Conservation (phyloP, 2,797 vertebrate genomes). For the Buceros bicornis region DNA sequence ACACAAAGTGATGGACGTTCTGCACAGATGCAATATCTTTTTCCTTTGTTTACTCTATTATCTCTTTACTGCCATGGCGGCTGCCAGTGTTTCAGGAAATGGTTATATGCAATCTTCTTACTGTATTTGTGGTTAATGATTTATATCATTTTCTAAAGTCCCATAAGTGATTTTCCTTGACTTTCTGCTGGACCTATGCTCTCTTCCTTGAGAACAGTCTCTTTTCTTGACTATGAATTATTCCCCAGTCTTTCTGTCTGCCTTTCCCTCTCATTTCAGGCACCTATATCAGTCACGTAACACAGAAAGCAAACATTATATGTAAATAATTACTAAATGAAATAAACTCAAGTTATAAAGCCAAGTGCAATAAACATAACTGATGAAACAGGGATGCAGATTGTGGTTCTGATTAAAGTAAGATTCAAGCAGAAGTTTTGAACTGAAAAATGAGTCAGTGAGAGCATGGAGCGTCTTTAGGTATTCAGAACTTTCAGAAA, state of each 20-base stretch:
- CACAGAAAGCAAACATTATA: neutral
- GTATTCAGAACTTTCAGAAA: neutral
- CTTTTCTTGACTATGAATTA: neutral
- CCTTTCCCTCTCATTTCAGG: neutral
- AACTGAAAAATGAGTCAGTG: neutral
- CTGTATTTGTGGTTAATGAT: neutral
- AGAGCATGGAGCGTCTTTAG: neutral
- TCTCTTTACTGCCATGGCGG: neutral
- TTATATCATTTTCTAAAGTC: neutral
- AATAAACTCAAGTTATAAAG: neutral
- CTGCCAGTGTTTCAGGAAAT: neutral
- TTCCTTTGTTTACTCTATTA: neutral
- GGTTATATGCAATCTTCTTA: neutral
- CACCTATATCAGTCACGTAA: neutral
- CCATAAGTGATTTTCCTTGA: neutral
- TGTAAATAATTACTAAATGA: neutral
- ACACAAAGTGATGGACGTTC: neutral
- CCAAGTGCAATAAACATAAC: neutral
- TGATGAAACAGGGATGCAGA: neutral
- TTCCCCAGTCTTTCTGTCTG: neutral
- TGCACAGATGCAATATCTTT: neutral
- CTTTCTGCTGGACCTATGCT: neutral
- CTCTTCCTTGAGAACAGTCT: neutral
- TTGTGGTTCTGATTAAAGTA: neutral
- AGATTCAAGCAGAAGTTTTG: neutral